Percentiles rank a stretch among this genome's conserved stretches.
phyloP scores from a whole-genome alignment of 2,888 invertebrate genomes.

The Drosophila colorata region DNA sequence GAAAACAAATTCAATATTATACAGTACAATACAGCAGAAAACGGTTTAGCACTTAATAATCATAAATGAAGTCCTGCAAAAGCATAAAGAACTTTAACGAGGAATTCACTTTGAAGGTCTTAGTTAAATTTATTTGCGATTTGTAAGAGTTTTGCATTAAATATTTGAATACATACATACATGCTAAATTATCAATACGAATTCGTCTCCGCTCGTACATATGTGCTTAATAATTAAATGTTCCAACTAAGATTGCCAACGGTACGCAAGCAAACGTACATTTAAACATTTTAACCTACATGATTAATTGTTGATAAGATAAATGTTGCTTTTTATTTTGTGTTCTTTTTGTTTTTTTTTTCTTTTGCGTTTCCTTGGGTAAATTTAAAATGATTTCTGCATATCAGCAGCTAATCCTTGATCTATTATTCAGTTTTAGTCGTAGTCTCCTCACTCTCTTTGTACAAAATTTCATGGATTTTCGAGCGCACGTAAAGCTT shows the following conservation, averaged over 20 bases:
- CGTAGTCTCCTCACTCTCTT: constrained; percentile 58
- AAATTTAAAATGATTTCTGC: constrained; percentile 11
- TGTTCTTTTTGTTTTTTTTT: neutral
- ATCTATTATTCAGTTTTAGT: constrained; percentile 40
- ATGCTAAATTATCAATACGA: constrained; percentile 30
- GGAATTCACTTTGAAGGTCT: constrained; percentile 15
- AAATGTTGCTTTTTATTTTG: constrained; percentile 5
- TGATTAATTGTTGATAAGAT: constrained; percentile 30
- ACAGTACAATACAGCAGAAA: neutral
- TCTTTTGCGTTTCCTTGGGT: constrained; percentile 11
- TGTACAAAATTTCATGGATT: constrained; percentile 66
- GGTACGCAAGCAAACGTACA: constrained; percentile 28
- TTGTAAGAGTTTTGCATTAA: constrained; percentile 36
- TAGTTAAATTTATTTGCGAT: constrained; percentile 56
- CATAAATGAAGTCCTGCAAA: too few species aligned
- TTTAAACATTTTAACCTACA: constrained; percentile 31
- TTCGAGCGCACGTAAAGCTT: constrained; percentile 68
- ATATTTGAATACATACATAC: constrained; percentile 42
- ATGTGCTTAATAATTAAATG: constrained; percentile 28
- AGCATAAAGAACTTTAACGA: neutral
- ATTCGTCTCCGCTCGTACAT: constrained; percentile 22
- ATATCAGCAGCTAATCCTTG: constrained; percentile 9
- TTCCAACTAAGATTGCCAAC: constrained; percentile 25
- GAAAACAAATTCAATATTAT: too few species aligned
- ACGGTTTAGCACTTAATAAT: too few species aligned